Base-by-base conservation (phyloP, 2,888 invertebrate species). In the Tuta absoluta region DNA sequence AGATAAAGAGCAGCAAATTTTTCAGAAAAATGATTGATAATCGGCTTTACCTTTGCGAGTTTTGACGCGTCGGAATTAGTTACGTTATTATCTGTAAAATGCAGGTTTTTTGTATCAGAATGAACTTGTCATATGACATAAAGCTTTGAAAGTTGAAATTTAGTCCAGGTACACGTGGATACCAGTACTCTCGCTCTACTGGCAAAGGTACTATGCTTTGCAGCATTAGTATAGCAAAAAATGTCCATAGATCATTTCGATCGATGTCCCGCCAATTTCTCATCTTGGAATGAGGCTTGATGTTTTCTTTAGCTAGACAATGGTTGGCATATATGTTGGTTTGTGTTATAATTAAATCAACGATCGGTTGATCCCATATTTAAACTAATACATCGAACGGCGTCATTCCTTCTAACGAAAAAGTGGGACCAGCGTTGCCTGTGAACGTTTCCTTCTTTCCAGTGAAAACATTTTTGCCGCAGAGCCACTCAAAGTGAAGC, bases 1-100 rank as follows among this genome's bases (percentile, higher is more conserved):
- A 66, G 48, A 59, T 71, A 73, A 19, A 73, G 57, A 1, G 67
- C 49, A 58, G 64, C 57, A 64, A 72, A 70, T 64, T 69, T 70
- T 51, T 67, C 17, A 38, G 70, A 69, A 10, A 71, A 45, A 24
- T 68, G 67, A 5, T 63, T 23, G 10, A 69, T 64, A 11, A 69
- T 60, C 24, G 71, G 68, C 65, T 67, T 57, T 3, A 71, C 63
- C 53, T 72, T 71, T 10, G 65, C 38, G 10, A 71, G 64, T 68
- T 63, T 68, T 58, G 1, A 1, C 1, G n/a, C 28, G 38, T 19
- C 19, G 58, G 33, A 4, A 10, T 11, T 0, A 21, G 56, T 33
- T 7, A 51, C 1, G 58, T 68, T 68, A 62, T 71, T 67, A 14
- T 49, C 57, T n/a, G n/a, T n/a, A 64, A 70, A 70, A 60, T 71